Evolutionary conservation across 2,797 vertebrate genomes (phyloP).

Genomic region (Falco novaeseelandiae): DNA sequence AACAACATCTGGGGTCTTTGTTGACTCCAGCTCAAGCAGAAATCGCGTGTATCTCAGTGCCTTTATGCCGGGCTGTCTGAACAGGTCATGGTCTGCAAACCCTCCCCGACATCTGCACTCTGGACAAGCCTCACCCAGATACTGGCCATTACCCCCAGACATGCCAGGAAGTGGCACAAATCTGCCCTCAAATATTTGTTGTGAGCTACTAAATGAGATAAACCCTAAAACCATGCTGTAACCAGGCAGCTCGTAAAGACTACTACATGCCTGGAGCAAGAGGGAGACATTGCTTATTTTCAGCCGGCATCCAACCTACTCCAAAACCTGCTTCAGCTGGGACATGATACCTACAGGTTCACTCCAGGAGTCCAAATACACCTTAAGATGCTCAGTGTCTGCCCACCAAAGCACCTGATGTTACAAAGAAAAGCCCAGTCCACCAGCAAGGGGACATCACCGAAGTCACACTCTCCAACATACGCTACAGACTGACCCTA

Average conservation of each 20-base stretch:
- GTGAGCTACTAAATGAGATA: background rate
- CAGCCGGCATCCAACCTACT: background rate
- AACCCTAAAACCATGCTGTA: background rate
- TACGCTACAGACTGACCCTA: rapidly evolving
- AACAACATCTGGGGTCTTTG: background rate
- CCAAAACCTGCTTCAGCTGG: background rate
- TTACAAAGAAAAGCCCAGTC: background rate
- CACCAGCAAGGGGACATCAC: background rate
- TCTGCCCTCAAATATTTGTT: background rate
- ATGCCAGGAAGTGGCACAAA: background rate
- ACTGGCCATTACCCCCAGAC: rapidly evolving
- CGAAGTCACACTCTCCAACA: background rate
- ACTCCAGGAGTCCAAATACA: background rate
- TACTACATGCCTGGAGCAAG: background rate
- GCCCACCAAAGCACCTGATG: background rate
- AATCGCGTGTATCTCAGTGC: background rate
- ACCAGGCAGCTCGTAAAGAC: background rate
- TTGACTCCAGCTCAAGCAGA: background rate
- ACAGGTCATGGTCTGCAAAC: background rate
- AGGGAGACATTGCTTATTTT: background rate
- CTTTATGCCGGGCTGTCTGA: background rate
- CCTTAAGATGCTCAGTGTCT: background rate
- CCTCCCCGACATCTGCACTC: background rate
- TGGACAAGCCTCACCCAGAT: background rate
- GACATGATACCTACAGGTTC: background rate